These are phyloP conservation scores for Sminthurides aquaticus DNA, from an alignment of 2,888 invertebrate species.

Conservation along the genomic window DNA sequence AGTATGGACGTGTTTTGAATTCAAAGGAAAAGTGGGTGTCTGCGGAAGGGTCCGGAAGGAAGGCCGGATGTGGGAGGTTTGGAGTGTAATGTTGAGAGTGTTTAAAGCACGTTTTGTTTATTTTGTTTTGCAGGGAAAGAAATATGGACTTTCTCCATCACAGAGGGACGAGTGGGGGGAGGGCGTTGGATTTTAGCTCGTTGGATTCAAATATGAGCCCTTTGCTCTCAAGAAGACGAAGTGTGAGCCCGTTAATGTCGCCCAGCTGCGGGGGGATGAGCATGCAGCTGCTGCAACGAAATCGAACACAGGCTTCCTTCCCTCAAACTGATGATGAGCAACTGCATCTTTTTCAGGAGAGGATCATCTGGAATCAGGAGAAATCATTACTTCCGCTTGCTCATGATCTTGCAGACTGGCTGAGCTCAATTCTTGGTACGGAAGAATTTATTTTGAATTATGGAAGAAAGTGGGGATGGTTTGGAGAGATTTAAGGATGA, in stretches of 20 bases:
- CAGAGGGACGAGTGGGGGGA: neutral
- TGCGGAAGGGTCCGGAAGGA: too few relatives aligned
- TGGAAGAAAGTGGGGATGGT: too few relatives aligned
- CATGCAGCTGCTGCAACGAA: conserved; percentile 35
- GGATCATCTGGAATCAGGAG: conserved; percentile 43
- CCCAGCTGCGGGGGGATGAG: conserved; percentile 33
- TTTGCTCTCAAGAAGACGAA: conserved; percentile 35
- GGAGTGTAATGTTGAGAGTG: too few relatives aligned
- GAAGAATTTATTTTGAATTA: neutral
- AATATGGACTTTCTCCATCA: conserved; percentile 8
- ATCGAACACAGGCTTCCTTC: conserved; percentile 38
- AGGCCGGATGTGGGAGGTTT: neutral
- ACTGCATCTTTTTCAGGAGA: conserved; percentile 39
- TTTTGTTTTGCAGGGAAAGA: neutral
- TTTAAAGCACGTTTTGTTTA: neutral
- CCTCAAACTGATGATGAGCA: conserved; percentile 43
- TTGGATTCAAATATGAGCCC: conserved; percentile 26
- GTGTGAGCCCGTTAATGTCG: conserved; percentile 39
- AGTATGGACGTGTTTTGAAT: too few relatives aligned
- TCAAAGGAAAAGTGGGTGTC: too few relatives aligned
- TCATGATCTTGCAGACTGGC: conserved; percentile 42
- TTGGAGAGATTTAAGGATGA: too few relatives aligned
- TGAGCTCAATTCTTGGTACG: conserved; percentile 38
- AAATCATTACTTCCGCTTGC: conserved; percentile 39
- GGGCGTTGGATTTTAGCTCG: conserved; percentile 10